A percentile compares a stretch with the other conserved stretches of the same genome.
Conservation (phyloP, 2,113 vertebrate genomes). For the Syrrhaptes paradoxus region DNA sequence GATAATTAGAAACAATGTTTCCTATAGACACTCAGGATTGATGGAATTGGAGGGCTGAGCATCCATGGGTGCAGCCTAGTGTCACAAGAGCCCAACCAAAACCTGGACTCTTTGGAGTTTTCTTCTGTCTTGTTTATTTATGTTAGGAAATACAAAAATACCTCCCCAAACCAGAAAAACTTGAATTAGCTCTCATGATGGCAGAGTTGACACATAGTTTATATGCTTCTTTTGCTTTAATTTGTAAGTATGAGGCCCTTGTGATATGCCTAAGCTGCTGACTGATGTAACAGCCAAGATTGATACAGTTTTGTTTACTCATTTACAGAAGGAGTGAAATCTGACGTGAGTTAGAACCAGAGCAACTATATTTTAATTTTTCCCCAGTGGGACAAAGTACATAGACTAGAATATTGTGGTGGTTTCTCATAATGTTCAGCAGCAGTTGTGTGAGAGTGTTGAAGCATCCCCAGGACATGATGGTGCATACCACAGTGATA, state of each 20-base stretch:
- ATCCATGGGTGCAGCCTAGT: neutral
- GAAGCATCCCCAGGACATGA: neutral
- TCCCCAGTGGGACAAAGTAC: neutral
- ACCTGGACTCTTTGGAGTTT: neutral
- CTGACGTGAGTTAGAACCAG: neutral
- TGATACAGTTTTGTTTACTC: constrained; percentile 36
- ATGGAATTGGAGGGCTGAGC: neutral
- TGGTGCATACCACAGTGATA: neutral
- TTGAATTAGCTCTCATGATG: neutral
- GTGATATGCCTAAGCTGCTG: constrained; percentile 26
- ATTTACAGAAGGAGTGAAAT: constrained; percentile 14
- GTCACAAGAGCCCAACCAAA: neutral
- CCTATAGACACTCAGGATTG: neutral
- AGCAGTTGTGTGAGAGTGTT: neutral
- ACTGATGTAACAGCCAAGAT: neutral
- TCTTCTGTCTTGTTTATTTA: neutral
- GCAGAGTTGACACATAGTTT: neutral
- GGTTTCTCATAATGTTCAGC: neutral
- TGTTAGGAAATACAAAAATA: neutral
- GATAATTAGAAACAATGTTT: neutral
- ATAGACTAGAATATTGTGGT: neutral
- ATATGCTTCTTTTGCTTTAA: neutral
- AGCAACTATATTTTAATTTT: neutral
- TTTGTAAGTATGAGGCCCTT: neutral
- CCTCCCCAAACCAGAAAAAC: neutral